Conservation (phyloP, 2,113 vertebrate genomes). For the Marmota flaviventris region DNA sequence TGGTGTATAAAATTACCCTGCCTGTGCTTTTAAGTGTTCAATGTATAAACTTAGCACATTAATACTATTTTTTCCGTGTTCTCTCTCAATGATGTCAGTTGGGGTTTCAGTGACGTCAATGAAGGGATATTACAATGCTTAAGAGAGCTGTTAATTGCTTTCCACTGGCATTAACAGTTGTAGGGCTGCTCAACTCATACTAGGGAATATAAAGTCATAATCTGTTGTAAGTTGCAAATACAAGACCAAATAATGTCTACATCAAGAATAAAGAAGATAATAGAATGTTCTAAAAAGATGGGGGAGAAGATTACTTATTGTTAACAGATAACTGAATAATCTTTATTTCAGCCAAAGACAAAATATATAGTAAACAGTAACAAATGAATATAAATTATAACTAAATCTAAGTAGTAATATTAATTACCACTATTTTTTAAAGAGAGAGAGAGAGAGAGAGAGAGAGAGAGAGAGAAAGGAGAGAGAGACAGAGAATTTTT, state of each 20-base stretch:
- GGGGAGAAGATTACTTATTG: not conserved
- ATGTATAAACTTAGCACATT: slow-evolving; percentile 41
- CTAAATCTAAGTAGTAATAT: not conserved
- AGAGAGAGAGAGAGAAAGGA: no score
- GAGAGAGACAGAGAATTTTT: no score
- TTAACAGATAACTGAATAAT: not conserved
- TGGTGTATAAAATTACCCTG: slow-evolving; percentile 23
- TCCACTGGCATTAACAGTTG: slow-evolving; percentile 24
- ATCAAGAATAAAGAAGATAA: not conserved
- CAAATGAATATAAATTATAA: slow-evolving; percentile 34
- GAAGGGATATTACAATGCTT: slow-evolving; percentile 53
- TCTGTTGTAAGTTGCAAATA: not conserved
- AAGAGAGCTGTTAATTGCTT: slow-evolving; percentile 61
- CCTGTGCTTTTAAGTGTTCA: slow-evolving; percentile 46
- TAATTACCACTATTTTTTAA: not conserved
- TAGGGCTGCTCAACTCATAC: slow-evolving; percentile 26
- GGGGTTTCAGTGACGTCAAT: slow-evolving; percentile 60
- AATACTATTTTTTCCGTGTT: slow-evolving; percentile 43
- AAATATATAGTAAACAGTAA: not conserved
- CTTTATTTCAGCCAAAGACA: not conserved
- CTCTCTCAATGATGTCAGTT: slow-evolving; percentile 32
- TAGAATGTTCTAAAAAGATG: not conserved
- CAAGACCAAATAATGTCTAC: not conserved
- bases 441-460: no score
- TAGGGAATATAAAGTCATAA: slow-evolving; percentile 22